These are phyloP conservation scores for Phallusia fumigata DNA, from an alignment of 23 tunicate genomes.

Conservation along the genomic window DNA sequence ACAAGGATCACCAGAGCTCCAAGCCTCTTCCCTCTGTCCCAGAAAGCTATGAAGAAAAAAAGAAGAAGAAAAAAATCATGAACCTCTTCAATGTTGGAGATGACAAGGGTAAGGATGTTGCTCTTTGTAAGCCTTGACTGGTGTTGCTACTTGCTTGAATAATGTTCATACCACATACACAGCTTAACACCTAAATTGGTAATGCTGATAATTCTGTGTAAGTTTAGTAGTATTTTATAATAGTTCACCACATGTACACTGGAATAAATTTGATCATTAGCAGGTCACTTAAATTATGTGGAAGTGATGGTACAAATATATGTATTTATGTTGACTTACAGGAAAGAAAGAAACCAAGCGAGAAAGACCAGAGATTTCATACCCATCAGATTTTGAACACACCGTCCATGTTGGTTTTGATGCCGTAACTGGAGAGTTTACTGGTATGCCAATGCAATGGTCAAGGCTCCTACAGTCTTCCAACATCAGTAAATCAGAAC, in stretches of 20 bases:
- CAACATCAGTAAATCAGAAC: conserved; percentile 87
- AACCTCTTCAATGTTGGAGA: conserved; percentile 62
- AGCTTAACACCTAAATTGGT: too few species aligned
- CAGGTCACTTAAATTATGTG: too few species aligned
- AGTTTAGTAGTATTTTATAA: too few species aligned
- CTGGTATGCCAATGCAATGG: conserved; percentile 99
- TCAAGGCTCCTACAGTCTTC: conserved; percentile 80
- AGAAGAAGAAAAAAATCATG: conserved; percentile 39
- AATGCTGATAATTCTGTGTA: too few species aligned
- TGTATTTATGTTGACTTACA: background rate
- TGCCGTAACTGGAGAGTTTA: conserved; percentile 97
- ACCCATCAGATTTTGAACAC: conserved; percentile 94
- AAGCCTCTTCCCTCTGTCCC: conserved; percentile 68
- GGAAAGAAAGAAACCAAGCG: conserved; percentile 43
- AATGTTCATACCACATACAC: too few species aligned
- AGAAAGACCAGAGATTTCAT: conserved; percentile 91
- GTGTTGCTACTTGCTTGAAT: too few species aligned
- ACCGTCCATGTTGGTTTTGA: conserved; percentile 99
- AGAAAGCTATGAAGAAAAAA: conserved; percentile 44
- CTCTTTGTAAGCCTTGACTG: background rate
- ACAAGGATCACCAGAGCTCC: conserved; percentile 46
- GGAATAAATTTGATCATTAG: too few species aligned
- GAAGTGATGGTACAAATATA: too few species aligned
- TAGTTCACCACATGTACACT: too few species aligned
- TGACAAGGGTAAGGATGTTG: conserved; percentile 51